Evolutionary conservation across 2,888 invertebrate genomes (phyloP).

Genomic region (Phymatocera aterrima): DNA sequence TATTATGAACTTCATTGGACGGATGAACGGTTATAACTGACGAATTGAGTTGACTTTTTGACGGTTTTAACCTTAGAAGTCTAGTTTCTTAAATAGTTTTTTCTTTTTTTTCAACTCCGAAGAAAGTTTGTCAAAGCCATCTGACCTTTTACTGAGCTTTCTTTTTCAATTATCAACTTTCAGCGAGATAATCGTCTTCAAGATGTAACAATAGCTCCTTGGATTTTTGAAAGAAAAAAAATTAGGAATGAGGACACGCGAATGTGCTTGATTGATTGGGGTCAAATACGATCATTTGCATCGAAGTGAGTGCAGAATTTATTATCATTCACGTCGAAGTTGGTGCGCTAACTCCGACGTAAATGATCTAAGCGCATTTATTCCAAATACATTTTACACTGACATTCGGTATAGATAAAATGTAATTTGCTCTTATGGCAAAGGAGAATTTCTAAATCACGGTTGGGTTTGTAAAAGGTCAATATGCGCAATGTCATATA

Average conservation of each 20-base stretch:
- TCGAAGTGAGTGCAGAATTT: too few species aligned
- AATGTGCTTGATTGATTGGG: not conserved
- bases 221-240: not conserved
- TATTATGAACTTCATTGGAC: too few species aligned
- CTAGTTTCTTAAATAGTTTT: not conserved
- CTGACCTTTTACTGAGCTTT: not conserved
- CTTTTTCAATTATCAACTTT: not conserved
- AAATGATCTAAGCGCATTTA: not conserved
- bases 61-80: not conserved
- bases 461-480: conserved; percentile 21
- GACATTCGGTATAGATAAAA: not conserved
- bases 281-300: conserved; percentile 11
- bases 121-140: not conserved
- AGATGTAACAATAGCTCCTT: not conserved
- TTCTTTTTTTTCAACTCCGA: not conserved
- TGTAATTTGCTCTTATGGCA: not conserved
- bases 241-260: not conserved
- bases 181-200: not conserved
- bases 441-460: not conserved
- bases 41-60: not conserved
- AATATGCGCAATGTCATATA: not conserved
- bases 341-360: not conserved
- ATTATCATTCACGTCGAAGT: not conserved
- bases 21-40: not conserved
- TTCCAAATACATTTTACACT: conserved; percentile 21